These are phyloP conservation scores for Pinctada fucata DNA, from an alignment of 2,888 invertebrate genomes.

Conservation along the genomic window DNA sequence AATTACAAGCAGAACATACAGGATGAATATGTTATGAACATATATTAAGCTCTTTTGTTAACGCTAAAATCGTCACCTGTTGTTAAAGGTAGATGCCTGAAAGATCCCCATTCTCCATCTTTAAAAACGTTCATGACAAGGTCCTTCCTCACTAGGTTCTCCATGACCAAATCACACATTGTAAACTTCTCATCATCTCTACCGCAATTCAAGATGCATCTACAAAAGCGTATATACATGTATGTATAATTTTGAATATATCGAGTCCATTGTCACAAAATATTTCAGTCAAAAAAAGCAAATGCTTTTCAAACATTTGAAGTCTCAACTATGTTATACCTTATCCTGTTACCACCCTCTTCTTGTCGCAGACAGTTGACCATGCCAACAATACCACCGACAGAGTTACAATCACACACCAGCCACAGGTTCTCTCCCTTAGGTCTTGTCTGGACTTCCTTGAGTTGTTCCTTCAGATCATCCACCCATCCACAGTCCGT, in stretches of 20 bases:
- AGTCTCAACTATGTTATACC: constrained; percentile 77
- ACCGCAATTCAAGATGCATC: constrained; percentile 81
- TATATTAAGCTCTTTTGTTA: too few species aligned
- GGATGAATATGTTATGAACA: too few species aligned
- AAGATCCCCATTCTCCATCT: constrained; percentile 90
- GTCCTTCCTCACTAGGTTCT: constrained; percentile 81
- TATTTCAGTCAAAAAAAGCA: neutral
- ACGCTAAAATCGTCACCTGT: constrained; percentile 41
- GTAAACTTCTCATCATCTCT: constrained; percentile 17
- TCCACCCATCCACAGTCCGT: constrained; percentile 85
- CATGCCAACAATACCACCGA: constrained; percentile 90
- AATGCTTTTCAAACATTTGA: too few species aligned
- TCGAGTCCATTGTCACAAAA: neutral
- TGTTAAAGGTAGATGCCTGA: constrained; percentile 86
- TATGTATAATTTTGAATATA: neutral
- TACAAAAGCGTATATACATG: constrained; percentile 48
- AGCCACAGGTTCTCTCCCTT: constrained; percentile 79
- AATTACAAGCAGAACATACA: too few species aligned
- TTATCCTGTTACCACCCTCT: constrained; percentile 87
- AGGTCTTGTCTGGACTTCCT: constrained; percentile 81
- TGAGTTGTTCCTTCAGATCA: constrained; percentile 85
- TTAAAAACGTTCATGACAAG: constrained; percentile 90
- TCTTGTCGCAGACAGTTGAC: constrained; percentile 93
- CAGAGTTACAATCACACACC: constrained; percentile 84
- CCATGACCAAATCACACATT: constrained; percentile 40